These are phyloP conservation scores for Neoseiulus cucumeris DNA, from an alignment of 1,140 invertebrate species.

Conservation along the genomic window DNA sequence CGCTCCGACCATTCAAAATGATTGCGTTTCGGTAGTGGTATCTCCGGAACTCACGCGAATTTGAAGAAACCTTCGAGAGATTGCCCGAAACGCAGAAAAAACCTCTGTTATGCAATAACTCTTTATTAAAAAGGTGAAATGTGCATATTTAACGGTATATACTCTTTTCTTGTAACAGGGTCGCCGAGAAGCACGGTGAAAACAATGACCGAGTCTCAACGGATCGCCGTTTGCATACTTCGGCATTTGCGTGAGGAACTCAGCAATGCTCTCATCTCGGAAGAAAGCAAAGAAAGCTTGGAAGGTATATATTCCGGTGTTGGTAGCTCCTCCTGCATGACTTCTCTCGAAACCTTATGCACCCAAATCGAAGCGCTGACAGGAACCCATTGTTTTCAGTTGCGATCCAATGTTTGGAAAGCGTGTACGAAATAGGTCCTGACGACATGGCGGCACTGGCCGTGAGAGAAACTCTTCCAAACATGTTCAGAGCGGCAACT, in stretches of 20 bases:
- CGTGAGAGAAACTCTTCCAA: conserved; percentile 18
- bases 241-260: not conserved
- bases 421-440: conserved; percentile 41
- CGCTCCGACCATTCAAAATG: too few species aligned
- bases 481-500: conserved; percentile 23
- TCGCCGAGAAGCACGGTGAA: not conserved
- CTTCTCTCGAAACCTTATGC: too few species aligned
- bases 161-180: too few species aligned
- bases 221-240: not conserved
- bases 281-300: conserved; percentile 2
- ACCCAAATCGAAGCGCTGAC: too few species aligned
- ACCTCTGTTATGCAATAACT: too few species aligned
- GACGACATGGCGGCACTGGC: conserved; percentile 23
- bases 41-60: too few species aligned
- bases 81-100: too few species aligned
- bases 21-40: too few species aligned
- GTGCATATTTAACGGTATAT: too few species aligned
- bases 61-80: too few species aligned
- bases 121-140: too few species aligned
- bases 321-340: too few species aligned
- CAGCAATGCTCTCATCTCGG: not conserved
- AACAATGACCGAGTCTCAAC: not conserved
- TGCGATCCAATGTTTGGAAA: conserved; percentile 61
- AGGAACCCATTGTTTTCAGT: conserved; percentile 29
- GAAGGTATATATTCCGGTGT: not conserved